phyloP scores from a whole-genome alignment of 2,888 invertebrate species.

The Chaitophorus viminalis region DNA sequence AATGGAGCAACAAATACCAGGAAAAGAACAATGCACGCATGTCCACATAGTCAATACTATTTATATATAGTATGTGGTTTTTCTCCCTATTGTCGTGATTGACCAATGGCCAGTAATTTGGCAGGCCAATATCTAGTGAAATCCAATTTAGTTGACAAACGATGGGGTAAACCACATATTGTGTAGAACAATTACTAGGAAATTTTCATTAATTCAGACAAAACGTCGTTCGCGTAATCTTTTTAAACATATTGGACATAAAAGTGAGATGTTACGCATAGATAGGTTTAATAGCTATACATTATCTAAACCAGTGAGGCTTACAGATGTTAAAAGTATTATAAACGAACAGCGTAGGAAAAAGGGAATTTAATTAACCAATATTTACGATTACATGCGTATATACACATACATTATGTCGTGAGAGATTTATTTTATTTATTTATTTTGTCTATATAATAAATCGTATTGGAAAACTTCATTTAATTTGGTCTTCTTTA shows the following conservation, averaged over 20 bases:
- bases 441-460: not conserved
- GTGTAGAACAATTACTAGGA: constrained; percentile 55
- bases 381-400: constrained; percentile 13
- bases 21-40: constrained; percentile 33
- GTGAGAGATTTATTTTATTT: constrained; percentile 19
- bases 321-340: constrained; percentile 13
- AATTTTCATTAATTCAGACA: constrained; percentile 57
- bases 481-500: no score
- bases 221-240: constrained; percentile 57
- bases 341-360: constrained; percentile 39
- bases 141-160: constrained; percentile 61
- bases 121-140: constrained; percentile 58
- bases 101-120: constrained; percentile 57
- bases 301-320: constrained; percentile 45
- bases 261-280: constrained; percentile 57
- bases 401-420: not conserved
- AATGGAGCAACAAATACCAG: constrained; percentile 35
- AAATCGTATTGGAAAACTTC: no score
- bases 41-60: not conserved
- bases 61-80: not conserved
- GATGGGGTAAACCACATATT: constrained; percentile 56
- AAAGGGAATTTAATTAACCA: constrained; percentile 44
- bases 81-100: constrained; percentile 49
- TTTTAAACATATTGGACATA: constrained; percentile 60
- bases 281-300: constrained; percentile 55